A percentile compares a stretch with the other conserved stretches of the same genome.
Evolutionary conservation across 1,140 invertebrate genomes (phyloP).

Genomic region (Eupeodes corollae): DNA sequence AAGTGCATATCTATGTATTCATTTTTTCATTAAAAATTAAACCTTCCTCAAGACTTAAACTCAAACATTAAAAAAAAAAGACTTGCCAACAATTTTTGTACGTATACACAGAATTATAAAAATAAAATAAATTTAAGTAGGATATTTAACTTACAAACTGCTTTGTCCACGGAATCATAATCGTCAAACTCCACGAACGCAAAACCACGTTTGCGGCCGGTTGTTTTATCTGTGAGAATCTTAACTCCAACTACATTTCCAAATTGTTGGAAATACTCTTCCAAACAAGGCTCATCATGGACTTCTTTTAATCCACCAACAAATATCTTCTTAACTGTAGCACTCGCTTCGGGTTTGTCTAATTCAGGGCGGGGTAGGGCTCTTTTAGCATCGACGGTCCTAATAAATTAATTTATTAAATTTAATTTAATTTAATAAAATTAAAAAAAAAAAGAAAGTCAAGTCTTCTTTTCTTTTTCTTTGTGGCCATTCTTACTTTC

Average conservation of each 20-base stretch:
- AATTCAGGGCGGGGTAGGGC: constrained; percentile 90
- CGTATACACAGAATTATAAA: no score
- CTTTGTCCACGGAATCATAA: constrained; percentile 88
- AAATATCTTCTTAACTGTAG: constrained; percentile 89
- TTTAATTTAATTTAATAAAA: background rate
- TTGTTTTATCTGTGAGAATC: constrained; percentile 81
- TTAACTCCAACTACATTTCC: constrained; percentile 71
- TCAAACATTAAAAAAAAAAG: no score
- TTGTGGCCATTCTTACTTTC: constrained; percentile 19
- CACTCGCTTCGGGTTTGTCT: constrained; percentile 73
- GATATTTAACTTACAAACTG: constrained; percentile 54
- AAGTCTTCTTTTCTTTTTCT: background rate
- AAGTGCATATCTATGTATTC: no score
- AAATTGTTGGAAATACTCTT: constrained; percentile 73
- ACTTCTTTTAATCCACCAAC: constrained; percentile 85
- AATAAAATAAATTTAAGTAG: no score
- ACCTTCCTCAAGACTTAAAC: no score
- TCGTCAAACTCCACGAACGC: constrained; percentile 93
- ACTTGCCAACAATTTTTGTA: no score
- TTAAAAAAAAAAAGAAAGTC: background rate
- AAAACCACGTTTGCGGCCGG: constrained; percentile 84
- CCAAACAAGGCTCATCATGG: constrained; percentile 71
- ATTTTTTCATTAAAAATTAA: no score
- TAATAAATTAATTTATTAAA: constrained; percentile 16
- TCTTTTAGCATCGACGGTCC: constrained; percentile 91